Evolutionary conservation across 2,797 vertebrate genomes (phyloP).

Genomic region (Sebastes melanostomus): DNA sequence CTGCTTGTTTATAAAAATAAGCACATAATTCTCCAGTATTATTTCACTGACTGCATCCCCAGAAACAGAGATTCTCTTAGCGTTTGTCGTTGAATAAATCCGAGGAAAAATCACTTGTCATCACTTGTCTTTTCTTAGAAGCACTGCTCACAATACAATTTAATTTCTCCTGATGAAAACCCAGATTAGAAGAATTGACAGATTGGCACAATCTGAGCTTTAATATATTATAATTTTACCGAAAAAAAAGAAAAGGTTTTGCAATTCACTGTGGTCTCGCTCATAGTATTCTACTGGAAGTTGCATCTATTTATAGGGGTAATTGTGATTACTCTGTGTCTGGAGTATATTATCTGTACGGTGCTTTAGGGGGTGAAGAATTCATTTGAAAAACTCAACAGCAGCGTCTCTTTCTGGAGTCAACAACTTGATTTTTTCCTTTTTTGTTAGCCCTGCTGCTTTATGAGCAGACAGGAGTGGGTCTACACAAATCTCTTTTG

Average conservation of each 20-base stretch:
- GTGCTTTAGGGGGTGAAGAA: neutral
- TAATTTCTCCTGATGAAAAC: neutral
- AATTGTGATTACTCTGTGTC: neutral
- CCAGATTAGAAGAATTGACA: neutral
- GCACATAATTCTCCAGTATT: neutral
- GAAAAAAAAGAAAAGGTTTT: neutral
- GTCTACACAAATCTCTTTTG: neutral
- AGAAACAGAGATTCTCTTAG: neutral
- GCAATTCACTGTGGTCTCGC: neutral
- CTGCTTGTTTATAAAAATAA: neutral
- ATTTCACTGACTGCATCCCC: neutral
- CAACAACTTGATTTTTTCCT: slow-evolving; percentile 7
- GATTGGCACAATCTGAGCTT: neutral
- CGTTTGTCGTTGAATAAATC: neutral
- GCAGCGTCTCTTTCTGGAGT: neutral
- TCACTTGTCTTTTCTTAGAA: neutral
- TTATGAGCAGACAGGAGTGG: neutral
- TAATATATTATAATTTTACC: neutral
- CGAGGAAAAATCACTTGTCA: neutral
- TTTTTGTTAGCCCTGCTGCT: neutral
- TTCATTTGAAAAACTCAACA: slow-evolving; percentile 8
- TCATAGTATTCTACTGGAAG: neutral
- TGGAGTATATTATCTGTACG: neutral
- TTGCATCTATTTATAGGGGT: neutral
- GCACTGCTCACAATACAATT: neutral